These are phyloP conservation scores for Climacteris rufus DNA, from an alignment of 2,113 vertebrate genomes.

Conservation along the genomic window DNA sequence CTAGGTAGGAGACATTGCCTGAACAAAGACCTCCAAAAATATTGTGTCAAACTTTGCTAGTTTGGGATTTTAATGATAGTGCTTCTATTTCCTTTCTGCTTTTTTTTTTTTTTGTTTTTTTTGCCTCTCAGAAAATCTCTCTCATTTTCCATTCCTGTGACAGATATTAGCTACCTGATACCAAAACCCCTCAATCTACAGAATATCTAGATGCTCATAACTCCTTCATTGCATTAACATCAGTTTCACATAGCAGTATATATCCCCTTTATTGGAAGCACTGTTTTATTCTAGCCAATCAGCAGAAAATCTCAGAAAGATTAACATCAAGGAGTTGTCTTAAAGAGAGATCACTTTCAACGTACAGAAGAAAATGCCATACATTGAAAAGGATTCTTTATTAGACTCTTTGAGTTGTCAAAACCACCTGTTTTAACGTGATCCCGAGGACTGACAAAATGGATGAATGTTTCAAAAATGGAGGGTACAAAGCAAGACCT, in stretches of 20 bases:
- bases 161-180: background rate
- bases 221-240: background rate
- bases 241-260: background rate
- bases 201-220: background rate
- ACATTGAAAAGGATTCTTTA: background rate
- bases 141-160: background rate
- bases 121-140: background rate
- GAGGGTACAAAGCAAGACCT: background rate
- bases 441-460: background rate
- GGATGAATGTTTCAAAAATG: background rate
- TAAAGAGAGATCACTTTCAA: background rate
- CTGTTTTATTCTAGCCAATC: background rate
- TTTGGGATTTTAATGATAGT: background rate
- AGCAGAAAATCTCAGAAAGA: background rate
- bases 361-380: fast-evolving
- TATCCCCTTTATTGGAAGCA: background rate
- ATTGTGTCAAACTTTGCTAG: background rate
- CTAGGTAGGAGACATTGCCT: background rate
- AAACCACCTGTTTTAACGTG: background rate
- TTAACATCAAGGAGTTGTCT: background rate
- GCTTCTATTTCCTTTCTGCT: background rate
- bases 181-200: background rate
- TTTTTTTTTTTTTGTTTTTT: background rate
- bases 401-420: background rate
- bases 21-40: background rate